Conservation (phyloP, 2,888 invertebrate genomes). For the Chironomus riparius region DNA sequence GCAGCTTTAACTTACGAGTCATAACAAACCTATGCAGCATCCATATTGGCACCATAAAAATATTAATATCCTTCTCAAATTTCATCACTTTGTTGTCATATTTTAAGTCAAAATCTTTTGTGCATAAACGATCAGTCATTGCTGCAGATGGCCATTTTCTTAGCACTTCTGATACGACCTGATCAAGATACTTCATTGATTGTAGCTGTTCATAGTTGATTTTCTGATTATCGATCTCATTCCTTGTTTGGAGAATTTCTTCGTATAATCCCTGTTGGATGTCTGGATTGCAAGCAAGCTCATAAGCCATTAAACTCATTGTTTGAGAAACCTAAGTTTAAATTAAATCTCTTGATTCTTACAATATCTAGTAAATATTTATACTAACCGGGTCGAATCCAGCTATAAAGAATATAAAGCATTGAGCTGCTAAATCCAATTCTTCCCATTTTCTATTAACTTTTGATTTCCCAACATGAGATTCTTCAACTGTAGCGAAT, state of each 20-base stretch:
- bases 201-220: conserved; percentile 47
- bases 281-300: conserved; percentile 50
- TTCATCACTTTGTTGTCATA: conserved; percentile 34
- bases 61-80: conserved; percentile 37
- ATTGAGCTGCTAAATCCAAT: conserved; percentile 50
- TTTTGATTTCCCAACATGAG: conserved; percentile 30
- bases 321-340: conserved; percentile 29
- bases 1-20: too few species aligned
- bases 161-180: conserved; percentile 49
- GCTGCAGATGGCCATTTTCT: conserved; percentile 32
- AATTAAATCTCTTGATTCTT: too few species aligned
- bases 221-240: conserved; percentile 40
- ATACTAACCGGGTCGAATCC: conserved; percentile 45
- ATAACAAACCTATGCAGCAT: conserved; percentile 39
- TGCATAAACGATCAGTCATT: conserved; percentile 44
- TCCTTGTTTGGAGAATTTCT: conserved; percentile 47
- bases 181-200: conserved; percentile 52
- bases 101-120: conserved; percentile 43
- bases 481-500: conserved; percentile 35
- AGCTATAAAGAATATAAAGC: conserved; percentile 48
- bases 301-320: conserved; percentile 48
- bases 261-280: conserved; percentile 47
- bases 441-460: conserved; percentile 37
- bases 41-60: conserved; percentile 40
- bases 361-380: too few species aligned